Percentiles rank a stretch among this genome's conserved stretches.
These are phyloP conservation scores for Petroica traversi DNA, from an alignment of 2,113 vertebrate species.

Conservation along the genomic window DNA sequence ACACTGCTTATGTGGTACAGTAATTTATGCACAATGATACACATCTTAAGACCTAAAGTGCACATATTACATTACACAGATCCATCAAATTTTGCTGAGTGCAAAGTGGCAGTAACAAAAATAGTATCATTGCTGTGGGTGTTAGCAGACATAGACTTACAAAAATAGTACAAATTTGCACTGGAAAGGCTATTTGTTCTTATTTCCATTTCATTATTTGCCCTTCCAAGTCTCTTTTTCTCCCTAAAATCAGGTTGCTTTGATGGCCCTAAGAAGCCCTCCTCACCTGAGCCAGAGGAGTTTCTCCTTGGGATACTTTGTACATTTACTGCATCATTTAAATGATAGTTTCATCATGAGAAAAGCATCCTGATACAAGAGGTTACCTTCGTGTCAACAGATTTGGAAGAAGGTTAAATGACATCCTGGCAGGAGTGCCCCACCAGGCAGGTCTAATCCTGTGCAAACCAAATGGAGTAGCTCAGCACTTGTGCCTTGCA, in stretches of 20 bases:
- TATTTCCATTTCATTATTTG: not conserved
- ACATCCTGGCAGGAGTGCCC: not conserved
- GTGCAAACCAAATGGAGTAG: not conserved
- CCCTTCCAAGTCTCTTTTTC: not conserved
- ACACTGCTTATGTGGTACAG: not conserved
- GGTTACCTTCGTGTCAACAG: not conserved
- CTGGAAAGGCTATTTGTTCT: not conserved
- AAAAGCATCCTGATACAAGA: not conserved
- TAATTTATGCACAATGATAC: slow-evolving; percentile 13
- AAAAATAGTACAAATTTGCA: not conserved
- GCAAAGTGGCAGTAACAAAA: slow-evolving; percentile 18
- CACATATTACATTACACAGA: not conserved
- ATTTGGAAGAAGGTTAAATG: not conserved
- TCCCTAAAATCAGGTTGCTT: not conserved
- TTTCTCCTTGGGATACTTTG: not conserved
- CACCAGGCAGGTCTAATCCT: not conserved
- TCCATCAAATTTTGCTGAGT: not conserved
- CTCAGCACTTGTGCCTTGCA: not conserved
- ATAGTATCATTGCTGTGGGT: not conserved
- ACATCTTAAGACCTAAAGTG: slow-evolving; percentile 5
- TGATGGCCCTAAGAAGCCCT: not conserved
- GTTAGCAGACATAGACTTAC: not conserved
- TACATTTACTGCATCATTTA: not conserved
- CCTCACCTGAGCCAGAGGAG: not conserved
- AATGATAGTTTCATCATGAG: not conserved